A percentile compares a stretch with the other conserved stretches of the same genome.
These are phyloP conservation scores for Hesperophylax magnus DNA, from an alignment of 1,140 invertebrate species.

Conservation along the genomic window DNA sequence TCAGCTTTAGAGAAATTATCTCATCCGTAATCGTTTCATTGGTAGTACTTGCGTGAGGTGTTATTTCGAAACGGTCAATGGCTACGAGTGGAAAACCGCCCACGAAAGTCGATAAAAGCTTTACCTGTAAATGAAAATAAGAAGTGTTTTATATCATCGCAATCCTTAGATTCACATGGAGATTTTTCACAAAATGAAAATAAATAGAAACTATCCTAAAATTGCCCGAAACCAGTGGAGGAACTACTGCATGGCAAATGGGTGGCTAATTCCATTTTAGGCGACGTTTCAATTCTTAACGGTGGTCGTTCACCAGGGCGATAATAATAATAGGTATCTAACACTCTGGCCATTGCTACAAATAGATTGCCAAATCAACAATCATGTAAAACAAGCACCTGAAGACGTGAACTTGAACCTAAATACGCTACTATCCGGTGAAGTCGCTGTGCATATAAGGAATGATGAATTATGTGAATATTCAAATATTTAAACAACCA, in stretches of 20 bases:
- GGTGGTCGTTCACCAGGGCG: not conserved
- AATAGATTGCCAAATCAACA: too few species aligned
- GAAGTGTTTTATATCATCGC: not conserved
- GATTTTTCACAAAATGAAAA: not conserved
- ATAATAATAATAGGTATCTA: too few species aligned
- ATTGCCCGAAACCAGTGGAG: not conserved
- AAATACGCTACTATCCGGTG: too few species aligned
- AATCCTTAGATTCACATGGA: not conserved
- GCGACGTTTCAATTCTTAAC: not conserved
- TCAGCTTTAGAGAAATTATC: not conserved
- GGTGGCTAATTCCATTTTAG: not conserved
- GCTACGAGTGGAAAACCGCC: not conserved
- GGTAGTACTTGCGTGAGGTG: not conserved
- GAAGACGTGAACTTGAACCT: too few species aligned
- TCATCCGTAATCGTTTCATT: not conserved
- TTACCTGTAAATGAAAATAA: not conserved
- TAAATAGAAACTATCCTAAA: not conserved
- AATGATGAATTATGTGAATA: too few species aligned
- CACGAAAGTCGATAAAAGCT: not conserved
- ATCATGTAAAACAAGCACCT: too few species aligned
- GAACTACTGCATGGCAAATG: not conserved
- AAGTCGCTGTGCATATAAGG: too few species aligned
- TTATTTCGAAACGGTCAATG: constrained; percentile 7
- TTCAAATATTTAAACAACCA: too few species aligned
- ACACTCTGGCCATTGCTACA: too few species aligned